A percentile compares a stretch with the other conserved stretches of the same genome.
These are phyloP conservation scores for Meganola albula DNA, from an alignment of 2,888 invertebrate species.

Conservation along the genomic window DNA sequence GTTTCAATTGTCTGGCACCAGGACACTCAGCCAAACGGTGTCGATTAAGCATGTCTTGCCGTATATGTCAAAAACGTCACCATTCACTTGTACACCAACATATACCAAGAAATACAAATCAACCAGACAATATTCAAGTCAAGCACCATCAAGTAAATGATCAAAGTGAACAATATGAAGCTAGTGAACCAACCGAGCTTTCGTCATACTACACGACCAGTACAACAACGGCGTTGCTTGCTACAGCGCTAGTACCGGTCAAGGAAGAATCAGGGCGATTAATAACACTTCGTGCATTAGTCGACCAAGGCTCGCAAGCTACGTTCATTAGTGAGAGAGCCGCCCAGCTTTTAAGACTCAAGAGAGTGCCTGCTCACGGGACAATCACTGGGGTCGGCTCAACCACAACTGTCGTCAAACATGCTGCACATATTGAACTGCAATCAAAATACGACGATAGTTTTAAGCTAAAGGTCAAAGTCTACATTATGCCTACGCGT, in stretches of 20 bases:
- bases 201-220: slow-evolving; percentile 12
- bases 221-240: slow-evolving; percentile 16
- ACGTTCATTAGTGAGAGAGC: slow-evolving; percentile 20
- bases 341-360: slow-evolving; percentile 13
- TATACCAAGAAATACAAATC: slow-evolving; percentile 4
- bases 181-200: too few relatives aligned
- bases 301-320: slow-evolving; percentile 26
- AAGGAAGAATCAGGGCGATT: slow-evolving; percentile 13
- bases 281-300: slow-evolving; percentile 19
- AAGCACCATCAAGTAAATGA: slow-evolving; percentile 8
- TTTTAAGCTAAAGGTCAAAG: slow-evolving; percentile 8
- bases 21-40: slow-evolving; percentile 21
- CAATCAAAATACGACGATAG: too few relatives aligned
- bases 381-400: too few relatives aligned
- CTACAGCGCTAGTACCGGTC: slow-evolving; percentile 21
- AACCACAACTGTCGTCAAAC: too few relatives aligned
- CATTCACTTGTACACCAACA: slow-evolving; percentile 23
- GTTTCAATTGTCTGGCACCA: slow-evolving; percentile 23
- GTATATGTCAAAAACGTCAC: slow-evolving; percentile 21
- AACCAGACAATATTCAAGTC: slow-evolving; percentile 7
- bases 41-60: slow-evolving; percentile 14
- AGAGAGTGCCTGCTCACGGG: too few relatives aligned
- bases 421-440: too few relatives aligned
- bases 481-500: slow-evolving; percentile 18
- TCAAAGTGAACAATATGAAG: too few relatives aligned